phyloP scores from a whole-genome alignment of 2,888 invertebrate species.

The Plagodis dolabraria region DNA sequence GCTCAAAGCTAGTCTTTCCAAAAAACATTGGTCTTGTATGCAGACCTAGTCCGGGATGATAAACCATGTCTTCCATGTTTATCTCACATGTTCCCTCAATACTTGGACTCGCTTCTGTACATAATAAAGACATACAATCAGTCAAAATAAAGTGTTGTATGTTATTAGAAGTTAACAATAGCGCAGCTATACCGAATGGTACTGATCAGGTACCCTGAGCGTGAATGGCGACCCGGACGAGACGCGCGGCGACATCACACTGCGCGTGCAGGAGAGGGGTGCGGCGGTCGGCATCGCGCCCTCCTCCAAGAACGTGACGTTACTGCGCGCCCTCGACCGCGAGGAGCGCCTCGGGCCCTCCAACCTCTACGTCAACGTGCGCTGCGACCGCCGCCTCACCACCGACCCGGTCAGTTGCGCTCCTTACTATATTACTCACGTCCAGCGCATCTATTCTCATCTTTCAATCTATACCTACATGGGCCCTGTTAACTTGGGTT shows the following conservation, averaged over 20 bases:
- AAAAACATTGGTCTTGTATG: too few species aligned
- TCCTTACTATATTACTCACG: too few species aligned
- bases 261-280: slow-evolving; percentile 91
- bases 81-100: too few species aligned
- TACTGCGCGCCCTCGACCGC: slow-evolving; percentile 92
- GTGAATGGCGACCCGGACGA: slow-evolving; percentile 92
- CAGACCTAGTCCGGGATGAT: too few species aligned
- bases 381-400: slow-evolving; percentile 92
- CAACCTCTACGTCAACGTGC: slow-evolving; percentile 93
- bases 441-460: neutral
- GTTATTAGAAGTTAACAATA: neutral
- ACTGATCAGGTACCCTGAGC: slow-evolving; percentile 85
- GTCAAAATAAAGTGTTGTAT: too few species aligned
- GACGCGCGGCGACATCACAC: slow-evolving; percentile 89
- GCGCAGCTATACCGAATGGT: neutral
- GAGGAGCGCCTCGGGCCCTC: slow-evolving; percentile 93
- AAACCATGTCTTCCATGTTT: too few species aligned
- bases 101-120: too few species aligned
- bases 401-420: slow-evolving; percentile 87
- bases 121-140: too few species aligned
- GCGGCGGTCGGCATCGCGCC: slow-evolving; percentile 91
- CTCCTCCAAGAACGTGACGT: slow-evolving; percentile 91
- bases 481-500: too few species aligned
- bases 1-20: too few species aligned
- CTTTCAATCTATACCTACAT: too few species aligned